Evolutionary conservation across 2,888 invertebrate species (phyloP).

Genomic region (Panopea generosa): DNA sequence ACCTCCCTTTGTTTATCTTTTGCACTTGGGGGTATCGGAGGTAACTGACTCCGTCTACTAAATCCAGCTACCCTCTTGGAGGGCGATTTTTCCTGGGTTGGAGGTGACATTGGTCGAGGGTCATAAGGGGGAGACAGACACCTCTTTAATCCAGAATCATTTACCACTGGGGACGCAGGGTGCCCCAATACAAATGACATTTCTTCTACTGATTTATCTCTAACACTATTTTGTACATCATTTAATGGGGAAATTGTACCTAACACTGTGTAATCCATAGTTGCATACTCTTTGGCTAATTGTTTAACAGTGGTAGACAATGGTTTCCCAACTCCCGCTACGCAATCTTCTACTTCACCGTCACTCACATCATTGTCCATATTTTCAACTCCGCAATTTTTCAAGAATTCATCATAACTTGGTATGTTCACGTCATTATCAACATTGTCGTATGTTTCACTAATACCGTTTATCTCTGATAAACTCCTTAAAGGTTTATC

Average conservation of each 20-base stretch:
- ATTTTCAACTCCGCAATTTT: constrained; percentile 30
- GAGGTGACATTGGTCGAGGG: constrained; percentile 42
- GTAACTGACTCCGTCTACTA: constrained; percentile 32
- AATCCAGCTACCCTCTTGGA: constrained; percentile 45
- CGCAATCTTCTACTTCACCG: constrained; percentile 5
- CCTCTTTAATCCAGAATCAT: constrained; percentile 35
- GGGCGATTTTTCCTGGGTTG: constrained; percentile 39
- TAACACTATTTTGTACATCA: constrained; percentile 34
- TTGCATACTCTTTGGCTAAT: constrained; percentile 36
- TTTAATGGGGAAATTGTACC: constrained; percentile 77
- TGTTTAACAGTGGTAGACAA: constrained; percentile 15
- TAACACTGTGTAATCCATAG: constrained; percentile 76
- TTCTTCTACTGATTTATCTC: constrained; percentile 60
- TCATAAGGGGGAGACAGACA: constrained; percentile 58
- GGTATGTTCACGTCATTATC: constrained; percentile 52
- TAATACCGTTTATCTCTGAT: constrained; percentile 59
- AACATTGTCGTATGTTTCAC: constrained; percentile 56
- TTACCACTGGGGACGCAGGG: constrained; percentile 63
- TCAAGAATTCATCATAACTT: constrained; percentile 55
- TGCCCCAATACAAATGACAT: constrained; percentile 78
- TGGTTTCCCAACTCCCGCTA: constrained; percentile 5
- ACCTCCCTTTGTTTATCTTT: constrained; percentile 50
- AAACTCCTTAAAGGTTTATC: constrained; percentile 48
- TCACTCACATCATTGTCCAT: constrained; percentile 3
- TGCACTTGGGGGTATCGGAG: constrained; percentile 39